Evolutionary conservation across 2,888 invertebrate species (phyloP), one percentile per base, ranked within the genome.

Genomic region (Patella pellucida): DNA sequence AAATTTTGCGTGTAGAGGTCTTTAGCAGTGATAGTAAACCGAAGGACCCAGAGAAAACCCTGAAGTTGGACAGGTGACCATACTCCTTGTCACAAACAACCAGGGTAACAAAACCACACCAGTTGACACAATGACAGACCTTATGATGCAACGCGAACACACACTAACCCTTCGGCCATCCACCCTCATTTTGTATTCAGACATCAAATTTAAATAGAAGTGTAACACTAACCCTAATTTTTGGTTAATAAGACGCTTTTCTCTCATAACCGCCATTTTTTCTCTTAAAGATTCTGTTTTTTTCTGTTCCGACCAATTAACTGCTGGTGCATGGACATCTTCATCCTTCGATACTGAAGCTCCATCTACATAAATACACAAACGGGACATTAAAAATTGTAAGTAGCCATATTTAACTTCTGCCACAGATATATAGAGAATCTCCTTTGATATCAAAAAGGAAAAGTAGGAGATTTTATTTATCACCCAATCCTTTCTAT

Each of bases 221-320:
- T 62, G 51, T 14, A 52, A 72, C 27, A 72, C 77, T 69, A 92
- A 93, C 74, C 92, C 87, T 71, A 95, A 90, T 89, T 94, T 95
- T 52, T 93, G 92, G 87, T 96, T 95, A 14, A 96, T 92, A 78
- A 93, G 92, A 84, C 97, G 90, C 88, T 95, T 97, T 88, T 97
- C 96, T 86, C 94, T 95, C 41, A 94, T 94, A 81, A 94, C 93
- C 68, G 94, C 93, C 5, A 99, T 91, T 87, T 94, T 96, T 80
- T 96, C 95, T 19, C 95, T 94, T 4, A 99, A 90, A 90, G 96
- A 96, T 81, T 97, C 96, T 0, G 94, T 93, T 85, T 94, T 93
- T 78, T 94, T 93, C 87, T 95, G 95, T 51, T 95, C 90, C 1
- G 89, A 88, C 74, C 91, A 81, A 81, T 92, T 93, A 72, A 90